Evolutionary conservation across 2,797 vertebrate species (phyloP), one percentile per base, ranked within the genome.

Genomic region (Crotalus adamanteus): DNA sequence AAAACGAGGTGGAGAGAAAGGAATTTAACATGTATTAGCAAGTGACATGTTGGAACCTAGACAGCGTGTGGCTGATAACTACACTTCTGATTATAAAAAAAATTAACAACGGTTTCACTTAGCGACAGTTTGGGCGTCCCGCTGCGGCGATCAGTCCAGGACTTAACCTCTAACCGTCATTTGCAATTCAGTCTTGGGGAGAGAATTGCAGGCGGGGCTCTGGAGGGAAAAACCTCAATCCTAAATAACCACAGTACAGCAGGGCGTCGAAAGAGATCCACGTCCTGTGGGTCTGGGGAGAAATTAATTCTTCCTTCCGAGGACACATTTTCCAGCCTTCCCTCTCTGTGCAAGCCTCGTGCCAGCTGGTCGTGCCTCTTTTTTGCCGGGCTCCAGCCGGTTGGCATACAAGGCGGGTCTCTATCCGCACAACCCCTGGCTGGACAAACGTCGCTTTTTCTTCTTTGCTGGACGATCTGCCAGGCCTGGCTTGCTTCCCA

Each of bases 381-480:
- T 55, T 92, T 91, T 28, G 2, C 26, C 89, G 31, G 93, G 89
- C 93, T 51, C 93, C 93, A 0, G 93, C 95, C 22, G 94, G 94
- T 94, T 73, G 96, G 53, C 94, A 94, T 95, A 94, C 94, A 85
- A 73, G 57, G 65, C 93, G 60, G 94, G 93, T 95, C 95, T 96
- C 53, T 69, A 93, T 91, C 86, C 91, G 89, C 85, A n/a, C 31
- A 91, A 92, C 65, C 95, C 93, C 94, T 92, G 90, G 42, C 0
- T 42, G 95, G 96, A 97, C 96, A 97, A 97, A 95, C 69, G 20
- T 31, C 3, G 2, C 96, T 95, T 97, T 97, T 97, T 95, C 97
- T 97, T 95, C 89, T 92, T 55, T 11, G 78, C 92, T 87, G 95
- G 94, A 94, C 69, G 96, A 94, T 94, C 95, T 96, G 96, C 97